Evolutionary conservation across 2,113 vertebrate genomes (phyloP).

Genomic region (Ammodytes marinus): DNA sequence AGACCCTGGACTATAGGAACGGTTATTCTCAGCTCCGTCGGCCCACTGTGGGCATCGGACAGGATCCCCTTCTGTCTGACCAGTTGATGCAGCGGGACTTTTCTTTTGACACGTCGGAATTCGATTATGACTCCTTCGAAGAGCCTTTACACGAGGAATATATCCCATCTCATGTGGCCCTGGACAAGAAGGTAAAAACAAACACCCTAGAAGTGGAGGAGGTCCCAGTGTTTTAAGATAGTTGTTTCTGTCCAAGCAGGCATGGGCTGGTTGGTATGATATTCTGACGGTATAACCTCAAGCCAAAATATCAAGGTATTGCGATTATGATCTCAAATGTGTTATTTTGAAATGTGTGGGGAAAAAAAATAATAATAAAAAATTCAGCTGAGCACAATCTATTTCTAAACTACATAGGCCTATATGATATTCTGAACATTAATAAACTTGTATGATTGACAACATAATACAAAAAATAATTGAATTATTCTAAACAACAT

Average conservation of each 20-base stretch:
- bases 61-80: conserved; percentile 84
- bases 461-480: too few species aligned
- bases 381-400: too few species aligned
- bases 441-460: too few species aligned
- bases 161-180: conserved; percentile 89
- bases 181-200: conserved; percentile 93
- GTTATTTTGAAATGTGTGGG: too few species aligned
- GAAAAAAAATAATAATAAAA: too few species aligned
- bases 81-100: conserved; percentile 86
- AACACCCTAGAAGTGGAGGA: background rate
- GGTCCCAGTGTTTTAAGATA: background rate
- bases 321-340: too few species aligned
- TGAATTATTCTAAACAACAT: too few species aligned
- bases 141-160: conserved; percentile 75
- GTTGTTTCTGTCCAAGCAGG: background rate
- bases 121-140: conserved; percentile 80
- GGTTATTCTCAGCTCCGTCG: conserved; percentile 86
- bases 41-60: conserved; percentile 87
- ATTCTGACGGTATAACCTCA: too few species aligned
- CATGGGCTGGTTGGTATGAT: too few species aligned
- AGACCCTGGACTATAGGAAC: conserved; percentile 90
- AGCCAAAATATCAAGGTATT: too few species aligned
- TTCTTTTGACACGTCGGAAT: conserved; percentile 63
- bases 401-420: too few species aligned
- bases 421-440: too few species aligned